Base-by-base conservation (phyloP, 2,888 invertebrate genomes). In the Tuta absoluta region DNA sequence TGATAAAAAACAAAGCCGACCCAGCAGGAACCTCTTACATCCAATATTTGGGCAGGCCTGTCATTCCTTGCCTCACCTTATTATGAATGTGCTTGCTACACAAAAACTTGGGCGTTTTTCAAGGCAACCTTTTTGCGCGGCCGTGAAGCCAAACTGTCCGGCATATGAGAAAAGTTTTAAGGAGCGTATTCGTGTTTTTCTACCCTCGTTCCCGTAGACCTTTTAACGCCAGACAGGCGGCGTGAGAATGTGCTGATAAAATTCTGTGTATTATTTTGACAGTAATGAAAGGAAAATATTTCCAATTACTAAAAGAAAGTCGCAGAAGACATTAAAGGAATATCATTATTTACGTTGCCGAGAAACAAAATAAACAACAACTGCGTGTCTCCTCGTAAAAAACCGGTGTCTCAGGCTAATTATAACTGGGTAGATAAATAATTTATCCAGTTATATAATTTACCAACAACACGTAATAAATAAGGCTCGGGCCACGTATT, bases 81-180 rank as follows among this genome's bases (percentile, higher is more conserved):
- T 82, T 81, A 80, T 75, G 71, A 80, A 75, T 78, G 79, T 82
- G 80, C 78, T 81, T 72, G 74, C 79, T 76, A 74, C 71, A 78
- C 75, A 82, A 79, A 82, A 84, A 79, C 70, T 72, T 64, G 68
- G 67, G 76, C 71, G 75, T 76, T 77, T 75, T 74, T 73, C 21
- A 75, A 79, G 69, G 78, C 74, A 17, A 17, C 56, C 73, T 80
- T 81, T 68, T 70, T 65, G 59, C 61, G 57, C 57, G 58, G 61
- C 63, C 45, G 56, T 58, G 64, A 59, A 64, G 59, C 37, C 59
- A 45, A 64, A 64, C 37, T 57, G 61, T 65, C 51, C 45, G 59
- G 38, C 60, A 53, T 62, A 66, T 76, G 77, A 77, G 78, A 79
- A 80, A 79, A 76, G 70, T 77, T 76, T n/a, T 71, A 66, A 67